Evolutionary conservation across 2,888 invertebrate species (phyloP), one percentile per base, ranked within the genome.

Genomic region (Melangyna quadrimaculata): DNA sequence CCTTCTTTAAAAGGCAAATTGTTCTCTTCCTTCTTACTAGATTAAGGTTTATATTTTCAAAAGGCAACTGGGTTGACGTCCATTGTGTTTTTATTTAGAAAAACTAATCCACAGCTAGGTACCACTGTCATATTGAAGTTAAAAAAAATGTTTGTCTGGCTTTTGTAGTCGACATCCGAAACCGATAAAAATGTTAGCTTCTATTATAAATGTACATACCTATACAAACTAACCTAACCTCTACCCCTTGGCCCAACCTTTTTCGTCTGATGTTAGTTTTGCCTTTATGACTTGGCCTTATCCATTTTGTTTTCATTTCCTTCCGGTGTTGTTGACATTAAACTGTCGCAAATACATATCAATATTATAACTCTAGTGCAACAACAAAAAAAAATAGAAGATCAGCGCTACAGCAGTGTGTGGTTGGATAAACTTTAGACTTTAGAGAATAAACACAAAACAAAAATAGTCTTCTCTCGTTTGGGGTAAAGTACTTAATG

Each of bases 271-370:
- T 17, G 55, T 69, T 37, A 67, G 67, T 24, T 69, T 72, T 72
- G 45, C 43, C 57, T 74, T 83, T 73, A 70, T 74, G 48, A 70
- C 74, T 78, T 65, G 59, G 29, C 67, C 55, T 61, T 69, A 61
- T 69, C 78, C 70, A 43, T 61, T 72, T 73, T 63, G 29, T 69
- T 55, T 67, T 67, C 51, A 48, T 69, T 63, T 78, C 75, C 61
- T 77, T 77, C 77, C 77, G 69, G 55, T 72, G 75, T 37, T 77
- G 80, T 81, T 86, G 84, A 72, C 80, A 81, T 81, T 69, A 86
- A 69, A 65, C 61, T 73, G 67, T 70, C 63, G 59, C 71, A 75
- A 75, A 75, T 72, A 24, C 37, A 72, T 32, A 24, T 17, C n/a
- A 32, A 24, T 32, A 48, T 10, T 32, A 48, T 10, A 53, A 45